Conservation (phyloP, 2,113 vertebrate species). For the Podarcis cretensis region DNA sequence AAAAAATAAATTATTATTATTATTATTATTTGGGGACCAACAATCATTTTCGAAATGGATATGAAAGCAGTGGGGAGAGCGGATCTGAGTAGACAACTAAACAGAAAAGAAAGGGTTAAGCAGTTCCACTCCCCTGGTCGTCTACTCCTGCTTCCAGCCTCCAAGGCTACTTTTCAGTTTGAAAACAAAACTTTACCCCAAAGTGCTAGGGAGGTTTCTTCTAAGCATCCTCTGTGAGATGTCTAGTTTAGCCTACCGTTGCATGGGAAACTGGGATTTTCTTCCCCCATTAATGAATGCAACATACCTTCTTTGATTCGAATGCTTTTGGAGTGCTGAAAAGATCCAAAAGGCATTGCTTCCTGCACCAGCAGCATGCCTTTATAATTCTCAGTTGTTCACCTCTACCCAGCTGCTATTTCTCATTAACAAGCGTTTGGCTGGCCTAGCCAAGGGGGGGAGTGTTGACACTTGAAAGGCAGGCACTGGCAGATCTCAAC, state of each 20-base stretch:
- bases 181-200: no score
- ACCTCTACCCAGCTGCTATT: conserved; percentile 84
- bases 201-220: not conserved
- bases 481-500: conserved; percentile 83
- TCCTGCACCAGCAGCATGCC: conserved; percentile 83
- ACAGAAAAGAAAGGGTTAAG: not conserved
- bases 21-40: no score
- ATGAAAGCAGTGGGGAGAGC: not conserved
- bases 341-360: conserved; percentile 83
- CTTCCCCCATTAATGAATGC: conserved; percentile 78
- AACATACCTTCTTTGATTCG: conserved; percentile 82
- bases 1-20: no score
- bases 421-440: conserved; percentile 87
- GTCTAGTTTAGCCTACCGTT: conserved; percentile 42
- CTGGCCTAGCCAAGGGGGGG: conserved; percentile 77
- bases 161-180: not conserved
- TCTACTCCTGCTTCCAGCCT: not conserved
- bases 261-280: conserved; percentile 78
- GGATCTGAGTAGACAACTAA: not conserved
- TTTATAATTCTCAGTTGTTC: conserved; percentile 84
- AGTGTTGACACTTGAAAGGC: conserved; percentile 87
- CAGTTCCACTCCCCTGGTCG: not conserved
- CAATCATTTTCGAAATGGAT: no score
- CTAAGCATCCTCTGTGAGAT: not conserved
- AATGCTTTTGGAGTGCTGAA: conserved; percentile 82